phyloP scores from a whole-genome alignment of 2,113 vertebrate genomes.

The Lucifuga dentata region DNA sequence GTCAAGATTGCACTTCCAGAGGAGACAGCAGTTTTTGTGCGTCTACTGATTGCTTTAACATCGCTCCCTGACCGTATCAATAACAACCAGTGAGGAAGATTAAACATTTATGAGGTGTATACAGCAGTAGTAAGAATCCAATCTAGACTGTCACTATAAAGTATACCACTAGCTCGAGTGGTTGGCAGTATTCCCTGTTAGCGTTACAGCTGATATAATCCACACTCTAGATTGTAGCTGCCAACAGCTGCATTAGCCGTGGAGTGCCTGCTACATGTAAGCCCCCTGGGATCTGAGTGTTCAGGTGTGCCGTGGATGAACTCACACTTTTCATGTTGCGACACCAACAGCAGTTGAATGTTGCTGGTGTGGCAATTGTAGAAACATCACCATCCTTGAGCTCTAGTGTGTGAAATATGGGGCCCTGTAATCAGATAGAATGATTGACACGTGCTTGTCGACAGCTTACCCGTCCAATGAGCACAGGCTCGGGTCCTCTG shows the following conservation, averaged over 20 bases:
- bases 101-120: slow-evolving; percentile 81
- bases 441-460: slow-evolving; percentile 8
- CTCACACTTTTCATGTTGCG: slow-evolving; percentile 47
- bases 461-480: slow-evolving; percentile 91
- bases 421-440: neutral
- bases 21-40: slow-evolving; percentile 33
- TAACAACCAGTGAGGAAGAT: slow-evolving; percentile 74
- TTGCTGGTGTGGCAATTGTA: slow-evolving; percentile 27
- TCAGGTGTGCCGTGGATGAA: slow-evolving; percentile 65
- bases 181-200: slow-evolving; percentile 71
- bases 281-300: slow-evolving; percentile 49
- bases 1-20: slow-evolving; percentile 22
- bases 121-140: slow-evolving; percentile 73
- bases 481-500: slow-evolving; percentile 90
- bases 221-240: slow-evolving; percentile 51
- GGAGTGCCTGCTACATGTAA: slow-evolving; percentile 57
- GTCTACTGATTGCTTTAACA: slow-evolving; percentile 68
- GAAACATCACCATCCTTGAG: slow-evolving; percentile 13
- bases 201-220: slow-evolving; percentile 72
- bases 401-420: neutral
- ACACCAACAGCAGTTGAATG: slow-evolving; percentile 35
- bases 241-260: slow-evolving; percentile 66
- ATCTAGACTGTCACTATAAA: slow-evolving; percentile 77
- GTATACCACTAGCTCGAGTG: slow-evolving; percentile 61
- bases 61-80: slow-evolving; percentile 71